Conservation (phyloP, 2,888 invertebrate species). For the Chaetoderma sp. region DNA sequence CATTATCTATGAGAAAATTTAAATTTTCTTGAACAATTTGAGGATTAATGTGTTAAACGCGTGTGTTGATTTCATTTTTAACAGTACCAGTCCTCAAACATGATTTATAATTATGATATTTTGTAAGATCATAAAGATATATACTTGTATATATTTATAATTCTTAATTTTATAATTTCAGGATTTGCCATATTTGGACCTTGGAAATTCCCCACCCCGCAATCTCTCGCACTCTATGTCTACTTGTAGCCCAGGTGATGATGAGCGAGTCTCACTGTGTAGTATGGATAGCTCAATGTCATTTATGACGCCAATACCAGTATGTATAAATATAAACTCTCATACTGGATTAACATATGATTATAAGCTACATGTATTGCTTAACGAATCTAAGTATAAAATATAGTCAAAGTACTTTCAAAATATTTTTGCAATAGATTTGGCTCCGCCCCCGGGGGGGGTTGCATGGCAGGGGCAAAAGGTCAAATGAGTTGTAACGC, state of each 20-base stretch:
- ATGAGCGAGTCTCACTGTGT: conserved; percentile 53
- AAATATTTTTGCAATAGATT: no score
- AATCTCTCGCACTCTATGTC: conserved; percentile 36
- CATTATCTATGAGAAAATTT: no score
- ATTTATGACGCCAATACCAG: conserved; percentile 25
- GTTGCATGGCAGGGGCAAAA: no score
- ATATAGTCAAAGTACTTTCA: neutral
- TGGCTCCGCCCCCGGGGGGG: no score
- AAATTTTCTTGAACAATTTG: no score
- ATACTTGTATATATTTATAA: neutral
- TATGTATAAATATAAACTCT: conserved; percentile 14
- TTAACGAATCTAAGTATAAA: neutral
- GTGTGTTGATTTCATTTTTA: no score
- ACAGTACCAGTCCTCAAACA: no score
- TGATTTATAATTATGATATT: no score
- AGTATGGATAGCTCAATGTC: conserved; percentile 55
- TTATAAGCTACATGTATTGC: neutral
- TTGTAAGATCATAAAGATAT: no score
- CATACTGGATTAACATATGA: neutral
- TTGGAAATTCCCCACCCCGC: conserved; percentile 57
- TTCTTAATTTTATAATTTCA: conserved; percentile 23
- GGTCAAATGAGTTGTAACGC: no score
- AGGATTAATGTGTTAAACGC: no score
- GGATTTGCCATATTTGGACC: conserved; percentile 61
- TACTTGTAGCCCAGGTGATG: conserved; percentile 41